phyloP scores from a whole-genome alignment of 2,113 vertebrate genomes.

The Sisor rabdophorus region DNA sequence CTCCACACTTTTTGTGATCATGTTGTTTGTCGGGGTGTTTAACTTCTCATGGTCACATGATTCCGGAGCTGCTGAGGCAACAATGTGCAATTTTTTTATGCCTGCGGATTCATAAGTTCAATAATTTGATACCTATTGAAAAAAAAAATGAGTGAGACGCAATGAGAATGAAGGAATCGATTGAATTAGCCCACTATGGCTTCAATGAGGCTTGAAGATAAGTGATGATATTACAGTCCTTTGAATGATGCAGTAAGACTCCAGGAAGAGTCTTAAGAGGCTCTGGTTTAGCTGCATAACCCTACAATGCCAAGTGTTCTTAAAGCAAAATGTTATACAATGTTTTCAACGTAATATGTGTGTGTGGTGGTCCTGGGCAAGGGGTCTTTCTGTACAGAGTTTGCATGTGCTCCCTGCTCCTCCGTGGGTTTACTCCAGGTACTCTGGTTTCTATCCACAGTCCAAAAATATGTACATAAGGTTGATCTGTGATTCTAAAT shows the following conservation, averaged over 20 bases:
- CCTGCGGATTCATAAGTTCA: not conserved
- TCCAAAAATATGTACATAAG: too few species aligned
- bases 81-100: not conserved
- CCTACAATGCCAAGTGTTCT: too few species aligned
- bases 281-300: not conserved
- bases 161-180: not conserved
- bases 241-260: not conserved
- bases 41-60: conserved; percentile 42
- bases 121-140: not conserved
- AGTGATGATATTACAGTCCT: not conserved
- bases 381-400: too few species aligned
- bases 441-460: too few species aligned
- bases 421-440: too few species aligned
- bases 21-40: not conserved
- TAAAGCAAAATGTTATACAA: too few species aligned
- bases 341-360: too few species aligned
- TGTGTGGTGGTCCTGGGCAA: too few species aligned
- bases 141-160: not conserved
- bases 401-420: too few species aligned
- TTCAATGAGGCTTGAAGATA: not conserved
- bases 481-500: too few species aligned
- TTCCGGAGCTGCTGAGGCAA: conserved; percentile 18
- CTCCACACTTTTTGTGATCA: not conserved
- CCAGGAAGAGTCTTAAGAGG: not conserved
- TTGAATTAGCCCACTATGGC: not conserved